A percentile compares a stretch with the other conserved stretches of the same genome.
Conservation (phyloP, 2,113 vertebrate species). For the Dicaeum eximium region DNA sequence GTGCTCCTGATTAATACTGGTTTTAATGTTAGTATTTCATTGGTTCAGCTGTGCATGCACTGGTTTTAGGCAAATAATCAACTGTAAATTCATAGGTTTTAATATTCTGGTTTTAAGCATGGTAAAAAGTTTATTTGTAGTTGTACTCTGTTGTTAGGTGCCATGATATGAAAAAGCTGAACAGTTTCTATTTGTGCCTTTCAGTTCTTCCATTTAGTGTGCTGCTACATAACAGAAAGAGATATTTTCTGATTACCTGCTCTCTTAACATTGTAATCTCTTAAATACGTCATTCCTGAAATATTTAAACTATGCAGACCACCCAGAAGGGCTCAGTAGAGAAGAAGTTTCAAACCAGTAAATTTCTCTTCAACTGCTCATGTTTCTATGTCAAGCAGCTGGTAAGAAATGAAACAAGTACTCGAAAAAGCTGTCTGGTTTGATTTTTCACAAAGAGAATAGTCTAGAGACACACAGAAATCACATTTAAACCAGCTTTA, state of each 20-base stretch:
- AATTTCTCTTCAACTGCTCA: background rate
- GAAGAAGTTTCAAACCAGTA: background rate
- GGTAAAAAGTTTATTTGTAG: background rate
- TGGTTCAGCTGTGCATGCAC: background rate
- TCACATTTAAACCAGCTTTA: background rate
- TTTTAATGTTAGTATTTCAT: background rate
- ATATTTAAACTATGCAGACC: conserved; percentile 35
- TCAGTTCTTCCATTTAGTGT: background rate
- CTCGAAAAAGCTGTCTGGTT: background rate
- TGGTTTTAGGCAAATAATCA: background rate
- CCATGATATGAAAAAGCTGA: background rate
- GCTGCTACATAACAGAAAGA: background rate
- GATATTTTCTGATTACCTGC: conserved; percentile 11
- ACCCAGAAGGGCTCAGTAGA: conserved; percentile 12
- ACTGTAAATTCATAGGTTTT: background rate
- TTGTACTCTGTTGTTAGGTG: background rate
- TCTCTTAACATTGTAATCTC: background rate
- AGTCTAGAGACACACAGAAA: background rate
- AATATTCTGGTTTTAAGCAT: background rate
- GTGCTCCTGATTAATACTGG: background rate
- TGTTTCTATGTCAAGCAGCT: background rate
- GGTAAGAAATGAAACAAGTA: background rate
- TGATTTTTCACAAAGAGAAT: background rate
- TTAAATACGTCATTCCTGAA: conserved; percentile 2
- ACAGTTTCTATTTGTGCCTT: background rate